These are phyloP conservation scores for Gerosis bhagava DNA, from an alignment of 2,888 invertebrate genomes.

Conservation along the genomic window DNA sequence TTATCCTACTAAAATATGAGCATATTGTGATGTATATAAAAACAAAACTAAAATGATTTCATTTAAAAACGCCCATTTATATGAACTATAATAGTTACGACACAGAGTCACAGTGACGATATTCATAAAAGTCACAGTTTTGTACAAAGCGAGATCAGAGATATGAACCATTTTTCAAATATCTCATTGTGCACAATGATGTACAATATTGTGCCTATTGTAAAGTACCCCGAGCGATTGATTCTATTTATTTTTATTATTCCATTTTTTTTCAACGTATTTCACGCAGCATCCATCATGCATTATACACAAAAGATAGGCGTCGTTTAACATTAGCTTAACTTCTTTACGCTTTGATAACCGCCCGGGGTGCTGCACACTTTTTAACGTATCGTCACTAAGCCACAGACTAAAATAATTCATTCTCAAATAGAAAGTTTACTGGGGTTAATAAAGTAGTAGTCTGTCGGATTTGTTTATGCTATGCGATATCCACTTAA, in stretches of 20 bases:
- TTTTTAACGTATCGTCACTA: slow-evolving; percentile 45
- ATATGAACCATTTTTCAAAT: slow-evolving; percentile 62
- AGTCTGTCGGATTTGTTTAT: slow-evolving; percentile 43
- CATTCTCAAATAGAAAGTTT: slow-evolving; percentile 46
- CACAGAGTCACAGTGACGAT: slow-evolving; percentile 45
- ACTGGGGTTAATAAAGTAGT: slow-evolving; percentile 51
- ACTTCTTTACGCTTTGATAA: slow-evolving; percentile 80
- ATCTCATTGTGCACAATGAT: slow-evolving; percentile 54
- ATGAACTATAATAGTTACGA: slow-evolving; percentile 8
- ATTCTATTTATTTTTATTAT: slow-evolving; percentile 63
- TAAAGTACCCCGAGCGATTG: slow-evolving; percentile 53
- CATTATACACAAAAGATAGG: slow-evolving; percentile 78
- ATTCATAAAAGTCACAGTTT: slow-evolving; percentile 64
- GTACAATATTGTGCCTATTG: slow-evolving; percentile 50
- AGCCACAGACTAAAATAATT: slow-evolving; percentile 56
- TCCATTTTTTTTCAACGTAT: slow-evolving; percentile 53
- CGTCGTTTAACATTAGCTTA: slow-evolving; percentile 79
- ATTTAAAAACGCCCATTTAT: slow-evolving; percentile 16
- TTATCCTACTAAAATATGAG: slow-evolving; percentile 71
- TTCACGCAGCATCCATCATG: slow-evolving; percentile 72
- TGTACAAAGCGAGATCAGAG: slow-evolving; percentile 51
- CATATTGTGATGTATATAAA: slow-evolving; percentile 57
- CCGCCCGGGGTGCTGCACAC: slow-evolving; percentile 54
- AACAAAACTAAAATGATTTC: slow-evolving; percentile 18
- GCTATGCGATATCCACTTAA: slow-evolving; percentile 31